These are phyloP conservation scores for Chaetophractus vellerosus DNA, from an alignment of 2,797 vertebrate genomes.

Conservation along the genomic window DNA sequence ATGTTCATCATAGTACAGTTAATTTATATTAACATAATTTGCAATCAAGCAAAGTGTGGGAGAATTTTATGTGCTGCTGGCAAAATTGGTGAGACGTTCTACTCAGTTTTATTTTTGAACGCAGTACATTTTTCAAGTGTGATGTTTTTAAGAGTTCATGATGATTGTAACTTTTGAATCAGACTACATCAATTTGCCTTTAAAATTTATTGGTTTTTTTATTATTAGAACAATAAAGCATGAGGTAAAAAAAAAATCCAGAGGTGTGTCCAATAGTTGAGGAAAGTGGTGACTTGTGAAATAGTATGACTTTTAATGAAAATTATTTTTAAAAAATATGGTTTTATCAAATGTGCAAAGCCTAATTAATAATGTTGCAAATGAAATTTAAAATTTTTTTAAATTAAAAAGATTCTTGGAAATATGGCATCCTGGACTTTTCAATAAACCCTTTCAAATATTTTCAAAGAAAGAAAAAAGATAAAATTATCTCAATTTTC, in stretches of 20 bases:
- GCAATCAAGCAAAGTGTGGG: not conserved
- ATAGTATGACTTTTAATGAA: constrained; percentile 40
- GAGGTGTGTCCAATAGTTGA: not conserved
- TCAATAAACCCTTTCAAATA: constrained; percentile 46
- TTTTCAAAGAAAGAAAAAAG: constrained; percentile 48
- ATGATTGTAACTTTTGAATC: constrained; percentile 46
- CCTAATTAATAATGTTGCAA: not conserved
- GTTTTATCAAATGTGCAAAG: constrained; percentile 17
- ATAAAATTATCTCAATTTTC: not conserved
- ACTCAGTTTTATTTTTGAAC: constrained; percentile 57
- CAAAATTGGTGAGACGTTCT: not conserved
- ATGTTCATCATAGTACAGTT: not conserved
- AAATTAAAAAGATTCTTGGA: constrained; percentile 40
- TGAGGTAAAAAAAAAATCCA: not conserved
- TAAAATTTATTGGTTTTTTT: constrained; percentile 14
- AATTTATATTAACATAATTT: constrained; percentile 28
- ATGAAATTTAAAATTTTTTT: constrained; percentile 53
- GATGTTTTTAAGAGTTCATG: constrained; percentile 34
- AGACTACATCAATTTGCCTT: constrained; percentile 1
- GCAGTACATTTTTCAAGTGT: constrained; percentile 45
- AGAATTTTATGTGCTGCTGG: constrained; percentile 7
- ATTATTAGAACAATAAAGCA: not conserved
- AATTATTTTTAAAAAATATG: constrained; percentile 4
- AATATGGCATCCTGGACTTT: not conserved
- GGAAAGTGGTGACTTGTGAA: constrained; percentile 38